Percentiles rank a stretch among this genome's conserved stretches.
Conservation (phyloP, 1,140 invertebrate species). For the Drosophila biarmipes region DNA sequence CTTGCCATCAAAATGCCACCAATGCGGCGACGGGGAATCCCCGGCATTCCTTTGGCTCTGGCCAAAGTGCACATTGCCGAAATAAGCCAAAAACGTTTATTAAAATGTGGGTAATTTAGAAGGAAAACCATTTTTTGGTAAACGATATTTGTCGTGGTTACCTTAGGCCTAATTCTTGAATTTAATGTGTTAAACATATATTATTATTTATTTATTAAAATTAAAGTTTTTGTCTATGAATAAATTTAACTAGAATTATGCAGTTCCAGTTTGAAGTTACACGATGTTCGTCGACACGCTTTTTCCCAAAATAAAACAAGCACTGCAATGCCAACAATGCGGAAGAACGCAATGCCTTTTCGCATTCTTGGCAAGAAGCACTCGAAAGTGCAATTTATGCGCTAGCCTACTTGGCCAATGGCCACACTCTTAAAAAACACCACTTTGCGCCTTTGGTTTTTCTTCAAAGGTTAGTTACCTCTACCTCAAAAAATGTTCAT, state of each 20-base stretch:
- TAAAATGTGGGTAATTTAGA: no score
- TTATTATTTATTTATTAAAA: no score
- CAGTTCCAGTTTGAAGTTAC: not conserved
- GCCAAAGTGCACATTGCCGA: slow-evolving; percentile 33
- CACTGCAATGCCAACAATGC: slow-evolving; percentile 19
- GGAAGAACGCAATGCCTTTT: slow-evolving; percentile 7
- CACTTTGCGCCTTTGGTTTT: not conserved
- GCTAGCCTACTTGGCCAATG: slow-evolving; percentile 2
- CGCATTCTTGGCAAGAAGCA: slow-evolving; percentile 24
- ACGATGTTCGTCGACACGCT: slow-evolving; percentile 1
- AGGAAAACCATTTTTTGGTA: no score
- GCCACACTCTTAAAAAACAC: slow-evolving; percentile 2
- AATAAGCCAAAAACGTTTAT: no score
- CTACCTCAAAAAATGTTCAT: not conserved
- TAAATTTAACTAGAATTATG: not conserved
- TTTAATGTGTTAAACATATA: no score
- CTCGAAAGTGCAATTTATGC: slow-evolving; percentile 13
- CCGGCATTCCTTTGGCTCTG: slow-evolving; percentile 36
- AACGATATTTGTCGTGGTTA: no score
- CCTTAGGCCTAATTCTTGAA: no score
- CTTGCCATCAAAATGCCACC: slow-evolving; percentile 31
- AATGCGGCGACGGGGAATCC: slow-evolving; percentile 41
- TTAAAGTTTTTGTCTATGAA: no score
- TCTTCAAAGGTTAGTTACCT: not conserved
- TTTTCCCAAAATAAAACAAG: not conserved